These are phyloP conservation scores for Stenoptilia bipunctidactyla DNA, from an alignment of 2,888 invertebrate genomes.

Conservation along the genomic window DNA sequence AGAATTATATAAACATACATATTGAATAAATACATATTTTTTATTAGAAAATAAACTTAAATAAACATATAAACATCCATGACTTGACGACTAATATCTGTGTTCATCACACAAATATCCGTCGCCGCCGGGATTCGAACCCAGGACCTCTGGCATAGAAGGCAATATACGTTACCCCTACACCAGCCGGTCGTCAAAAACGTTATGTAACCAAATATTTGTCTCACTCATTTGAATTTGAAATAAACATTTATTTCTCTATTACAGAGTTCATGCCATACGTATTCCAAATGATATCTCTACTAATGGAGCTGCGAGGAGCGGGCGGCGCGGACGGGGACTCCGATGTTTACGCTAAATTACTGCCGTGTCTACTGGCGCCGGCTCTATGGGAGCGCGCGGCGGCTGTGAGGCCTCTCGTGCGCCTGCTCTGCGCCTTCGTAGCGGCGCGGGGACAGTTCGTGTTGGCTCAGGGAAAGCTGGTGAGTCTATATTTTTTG, in stretches of 20 bases:
- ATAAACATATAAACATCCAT: too few species aligned
- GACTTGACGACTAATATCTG: too few species aligned
- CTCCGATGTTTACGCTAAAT: conserved; percentile 86
- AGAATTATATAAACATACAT: too few species aligned
- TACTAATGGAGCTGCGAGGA: conserved; percentile 85
- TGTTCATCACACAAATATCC: too few species aligned
- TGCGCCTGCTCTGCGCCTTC: conserved; percentile 91
- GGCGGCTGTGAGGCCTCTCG: conserved; percentile 94
- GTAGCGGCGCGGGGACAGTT: conserved; percentile 60
- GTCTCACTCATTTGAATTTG: background rate
- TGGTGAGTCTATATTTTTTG: conserved; percentile 76
- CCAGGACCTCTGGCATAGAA: too few species aligned
- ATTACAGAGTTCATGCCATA: conserved; percentile 95
- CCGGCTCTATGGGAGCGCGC: conserved; percentile 94
- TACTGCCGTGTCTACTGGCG: conserved; percentile 90
- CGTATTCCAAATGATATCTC: conserved; percentile 96
- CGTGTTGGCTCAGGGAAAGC: conserved; percentile 72
- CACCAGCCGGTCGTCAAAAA: too few species aligned
- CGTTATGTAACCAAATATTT: too few species aligned
- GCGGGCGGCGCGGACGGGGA: conserved; percentile 43
- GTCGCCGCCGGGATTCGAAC: too few species aligned
- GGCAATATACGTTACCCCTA: too few species aligned
- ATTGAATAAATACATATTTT: too few species aligned
- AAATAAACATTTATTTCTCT: conserved; percentile 2
- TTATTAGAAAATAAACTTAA: too few species aligned